Evolutionary conservation across 2,888 invertebrate genomes (phyloP).

Genomic region (Drosophila percnosoma): DNA sequence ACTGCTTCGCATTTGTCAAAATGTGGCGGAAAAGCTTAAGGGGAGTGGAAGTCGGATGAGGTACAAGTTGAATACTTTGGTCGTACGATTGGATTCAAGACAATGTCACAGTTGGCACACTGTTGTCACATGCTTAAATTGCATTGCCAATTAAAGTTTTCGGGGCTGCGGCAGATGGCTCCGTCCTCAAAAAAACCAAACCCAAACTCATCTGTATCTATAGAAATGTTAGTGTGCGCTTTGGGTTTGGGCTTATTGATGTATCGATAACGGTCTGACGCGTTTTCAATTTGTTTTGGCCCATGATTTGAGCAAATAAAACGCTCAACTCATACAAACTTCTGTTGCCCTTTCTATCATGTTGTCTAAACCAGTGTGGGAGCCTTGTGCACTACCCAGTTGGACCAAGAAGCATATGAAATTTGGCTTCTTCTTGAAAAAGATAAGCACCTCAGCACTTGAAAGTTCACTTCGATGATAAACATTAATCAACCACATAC

Average conservation of each 20-base stretch:
- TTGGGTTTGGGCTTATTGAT: constrained; percentile 13
- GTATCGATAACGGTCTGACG: constrained; percentile 44
- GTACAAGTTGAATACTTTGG: background rate
- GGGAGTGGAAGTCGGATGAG: background rate
- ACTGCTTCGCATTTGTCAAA: constrained; percentile 11
- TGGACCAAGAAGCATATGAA: background rate
- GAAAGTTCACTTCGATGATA: background rate
- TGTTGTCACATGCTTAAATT: constrained; percentile 37
- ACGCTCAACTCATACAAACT: constrained; percentile 13
- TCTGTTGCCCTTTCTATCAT: constrained; percentile 22
- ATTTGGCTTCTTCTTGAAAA: background rate
- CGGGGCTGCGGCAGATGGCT: constrained; percentile 3
- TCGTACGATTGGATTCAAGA: background rate
- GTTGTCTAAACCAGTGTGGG: constrained; percentile 20
- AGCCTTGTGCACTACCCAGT: constrained; percentile 2
- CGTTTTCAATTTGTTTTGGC: constrained; percentile 52
- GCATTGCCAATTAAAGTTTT: constrained; percentile 52
- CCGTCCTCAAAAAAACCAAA: constrained; percentile 1
- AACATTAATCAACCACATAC: background rate
- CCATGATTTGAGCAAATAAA: constrained; percentile 52
- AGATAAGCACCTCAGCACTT: background rate
- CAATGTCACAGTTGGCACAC: constrained; percentile 24
- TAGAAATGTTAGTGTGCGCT: background rate
- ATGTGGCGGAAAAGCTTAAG: background rate
- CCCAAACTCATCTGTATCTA: background rate